phyloP scores from a whole-genome alignment of 2,113 vertebrate genomes.

The Macaca mulatta region DNA sequence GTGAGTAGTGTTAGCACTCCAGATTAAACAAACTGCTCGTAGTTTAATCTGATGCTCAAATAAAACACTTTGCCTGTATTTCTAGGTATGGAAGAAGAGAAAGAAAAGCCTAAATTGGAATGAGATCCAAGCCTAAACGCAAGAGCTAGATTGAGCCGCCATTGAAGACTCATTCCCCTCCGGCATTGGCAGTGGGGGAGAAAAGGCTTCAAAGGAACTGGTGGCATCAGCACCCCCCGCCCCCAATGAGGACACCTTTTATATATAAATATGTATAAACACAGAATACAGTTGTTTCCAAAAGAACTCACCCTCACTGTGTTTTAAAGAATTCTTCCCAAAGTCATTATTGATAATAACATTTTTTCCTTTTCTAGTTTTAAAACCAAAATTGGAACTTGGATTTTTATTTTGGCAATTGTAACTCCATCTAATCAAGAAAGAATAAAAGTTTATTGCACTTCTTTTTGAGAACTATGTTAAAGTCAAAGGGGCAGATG shows the following conservation, averaged over 20 bases:
- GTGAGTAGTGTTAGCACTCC: neutral
- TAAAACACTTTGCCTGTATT: conserved; percentile 68
- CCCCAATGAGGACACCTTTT: neutral
- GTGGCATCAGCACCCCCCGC: conserved; percentile 24
- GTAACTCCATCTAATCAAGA: conserved; percentile 44
- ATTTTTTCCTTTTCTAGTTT: conserved; percentile 25
- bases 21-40: neutral
- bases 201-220: conserved; percentile 62
- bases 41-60: conserved; percentile 39
- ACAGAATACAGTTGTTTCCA: conserved; percentile 55
- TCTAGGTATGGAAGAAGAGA: conserved; percentile 87
- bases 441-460: conserved; percentile 59
- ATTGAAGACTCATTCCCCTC: conserved; percentile 38
- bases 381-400: conserved; percentile 42
- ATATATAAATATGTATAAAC: conserved; percentile 1
- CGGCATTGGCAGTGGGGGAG: conserved; percentile 33
- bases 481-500: conserved; percentile 51
- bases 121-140: conserved; percentile 65
- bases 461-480: conserved; percentile 70
- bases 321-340: conserved; percentile 54
- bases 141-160: conserved; percentile 27
- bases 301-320: conserved; percentile 53
- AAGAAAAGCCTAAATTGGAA: conserved; percentile 84
- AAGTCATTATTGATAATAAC: conserved; percentile 13
- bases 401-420: conserved; percentile 62